A percentile compares a stretch with the other conserved stretches of the same genome.
These are phyloP conservation scores for Saiga tatarica DNA, from an alignment of 2,113 vertebrate species.

Conservation along the genomic window DNA sequence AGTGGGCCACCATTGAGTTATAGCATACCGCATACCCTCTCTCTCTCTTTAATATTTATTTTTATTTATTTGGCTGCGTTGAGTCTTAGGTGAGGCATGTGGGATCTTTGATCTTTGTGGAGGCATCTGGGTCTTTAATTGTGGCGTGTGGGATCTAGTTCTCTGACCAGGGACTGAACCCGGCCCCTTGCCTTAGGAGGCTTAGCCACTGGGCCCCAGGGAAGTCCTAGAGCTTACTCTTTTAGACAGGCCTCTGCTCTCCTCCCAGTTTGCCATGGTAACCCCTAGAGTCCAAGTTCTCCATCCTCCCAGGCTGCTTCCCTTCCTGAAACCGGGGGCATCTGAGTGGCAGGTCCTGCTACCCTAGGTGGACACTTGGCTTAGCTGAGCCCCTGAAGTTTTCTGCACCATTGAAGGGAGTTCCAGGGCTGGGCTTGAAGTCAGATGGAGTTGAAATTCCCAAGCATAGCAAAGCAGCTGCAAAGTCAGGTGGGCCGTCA, in stretches of 20 bases:
- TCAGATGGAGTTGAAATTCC: not conserved
- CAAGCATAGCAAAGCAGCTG: not conserved
- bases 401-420: not conserved
- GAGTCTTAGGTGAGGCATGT: not conserved
- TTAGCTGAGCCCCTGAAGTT: not conserved
- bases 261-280: not conserved
- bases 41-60: not conserved
- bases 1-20: not conserved
- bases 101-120: not conserved
- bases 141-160: not conserved
- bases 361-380: no score
- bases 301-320: not conserved
- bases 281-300: no score
- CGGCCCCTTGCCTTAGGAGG: not conserved
- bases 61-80: not conserved
- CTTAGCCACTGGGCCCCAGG: not conserved
- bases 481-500: not conserved
- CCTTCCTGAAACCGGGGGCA: not conserved
- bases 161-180: not conserved
- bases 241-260: not conserved
- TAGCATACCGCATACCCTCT: not conserved
- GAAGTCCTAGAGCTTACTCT: not conserved
- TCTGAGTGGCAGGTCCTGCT: not conserved
- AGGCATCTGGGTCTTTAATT: not conserved
- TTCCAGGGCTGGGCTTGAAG: not conserved